Percentiles rank a stretch among this genome's conserved stretches.
Conservation (phyloP, 2,797 vertebrate genomes). For the Adrianichthys oophorus region DNA sequence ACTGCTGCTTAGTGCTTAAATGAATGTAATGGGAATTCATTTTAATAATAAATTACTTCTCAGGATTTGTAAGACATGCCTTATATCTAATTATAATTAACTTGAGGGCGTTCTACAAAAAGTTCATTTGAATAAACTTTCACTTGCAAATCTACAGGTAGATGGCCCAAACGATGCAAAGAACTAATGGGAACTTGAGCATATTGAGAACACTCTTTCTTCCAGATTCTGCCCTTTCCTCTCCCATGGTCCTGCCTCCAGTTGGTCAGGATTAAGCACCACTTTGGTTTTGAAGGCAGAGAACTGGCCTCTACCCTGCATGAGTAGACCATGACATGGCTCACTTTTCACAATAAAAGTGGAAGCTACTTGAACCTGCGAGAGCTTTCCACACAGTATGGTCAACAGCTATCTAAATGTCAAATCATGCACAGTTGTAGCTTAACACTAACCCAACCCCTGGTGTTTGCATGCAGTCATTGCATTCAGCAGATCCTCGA, state of each 20-base stretch:
- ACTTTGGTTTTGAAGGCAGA: conserved; percentile 81
- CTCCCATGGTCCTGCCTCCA: conserved; percentile 70
- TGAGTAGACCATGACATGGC: not conserved
- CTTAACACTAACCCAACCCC: conserved; percentile 90
- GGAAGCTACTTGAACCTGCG: not conserved
- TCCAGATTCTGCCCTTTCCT: conserved; percentile 5
- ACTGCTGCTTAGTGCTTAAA: too few species aligned
- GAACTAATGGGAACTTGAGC: not conserved
- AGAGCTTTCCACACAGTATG: conserved; percentile 5
- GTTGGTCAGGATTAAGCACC: conserved; percentile 77
- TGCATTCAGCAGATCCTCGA: conserved; percentile 99
- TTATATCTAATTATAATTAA: too few species aligned
- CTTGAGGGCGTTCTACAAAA: too few species aligned
- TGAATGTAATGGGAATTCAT: too few species aligned
- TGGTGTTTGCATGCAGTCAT: conserved; percentile 98
- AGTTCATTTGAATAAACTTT: too few species aligned
- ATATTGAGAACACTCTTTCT: not conserved
- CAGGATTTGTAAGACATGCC: too few species aligned
- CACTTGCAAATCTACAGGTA: too few species aligned
- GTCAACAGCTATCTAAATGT: conserved; percentile 61
- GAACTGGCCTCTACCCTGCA: conserved; percentile 11
- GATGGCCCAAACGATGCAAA: too few species aligned
- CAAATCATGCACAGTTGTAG: conserved; percentile 78
- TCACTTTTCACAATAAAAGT: not conserved
- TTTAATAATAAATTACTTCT: too few species aligned